These are phyloP conservation scores for Pogona vitticeps DNA, from an alignment of 2,113 vertebrate genomes.

Conservation along the genomic window DNA sequence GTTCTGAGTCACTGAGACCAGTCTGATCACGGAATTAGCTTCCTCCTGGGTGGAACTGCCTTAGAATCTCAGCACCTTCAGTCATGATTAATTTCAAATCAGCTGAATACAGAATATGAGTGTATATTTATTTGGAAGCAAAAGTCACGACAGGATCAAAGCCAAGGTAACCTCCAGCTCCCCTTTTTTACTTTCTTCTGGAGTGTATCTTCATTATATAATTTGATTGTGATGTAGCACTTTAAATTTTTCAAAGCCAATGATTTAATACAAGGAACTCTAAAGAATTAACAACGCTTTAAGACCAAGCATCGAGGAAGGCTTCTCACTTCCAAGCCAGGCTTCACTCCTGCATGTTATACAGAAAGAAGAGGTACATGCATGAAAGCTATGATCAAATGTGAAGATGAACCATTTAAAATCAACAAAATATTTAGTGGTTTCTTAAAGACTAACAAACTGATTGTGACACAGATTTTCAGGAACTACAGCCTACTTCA, in stretches of 20 bases:
- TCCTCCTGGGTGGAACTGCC: background rate
- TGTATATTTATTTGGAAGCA: background rate
- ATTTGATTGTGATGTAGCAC: background rate
- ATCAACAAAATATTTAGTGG: background rate
- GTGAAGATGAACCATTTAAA: background rate
- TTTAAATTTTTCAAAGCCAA: background rate
- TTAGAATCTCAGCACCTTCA: background rate
- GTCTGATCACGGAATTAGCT: slow-evolving; percentile 3
- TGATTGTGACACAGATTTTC: background rate
- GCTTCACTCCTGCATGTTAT: background rate
- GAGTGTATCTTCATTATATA: background rate
- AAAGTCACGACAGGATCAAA: background rate
- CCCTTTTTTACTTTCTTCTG: background rate
- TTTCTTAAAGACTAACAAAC: background rate
- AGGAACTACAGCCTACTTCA: background rate
- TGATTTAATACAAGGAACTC: background rate
- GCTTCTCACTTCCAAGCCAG: background rate
- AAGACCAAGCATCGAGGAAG: background rate
- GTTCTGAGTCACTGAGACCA: background rate
- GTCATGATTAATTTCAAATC: background rate
- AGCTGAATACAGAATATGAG: background rate
- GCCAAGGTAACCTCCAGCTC: background rate
- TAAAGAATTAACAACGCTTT: background rate
- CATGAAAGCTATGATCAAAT: background rate
- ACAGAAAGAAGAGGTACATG: background rate